Evolutionary conservation across 2,797 vertebrate species (phyloP).

Genomic region (Dicrostonyx torquatus): DNA sequence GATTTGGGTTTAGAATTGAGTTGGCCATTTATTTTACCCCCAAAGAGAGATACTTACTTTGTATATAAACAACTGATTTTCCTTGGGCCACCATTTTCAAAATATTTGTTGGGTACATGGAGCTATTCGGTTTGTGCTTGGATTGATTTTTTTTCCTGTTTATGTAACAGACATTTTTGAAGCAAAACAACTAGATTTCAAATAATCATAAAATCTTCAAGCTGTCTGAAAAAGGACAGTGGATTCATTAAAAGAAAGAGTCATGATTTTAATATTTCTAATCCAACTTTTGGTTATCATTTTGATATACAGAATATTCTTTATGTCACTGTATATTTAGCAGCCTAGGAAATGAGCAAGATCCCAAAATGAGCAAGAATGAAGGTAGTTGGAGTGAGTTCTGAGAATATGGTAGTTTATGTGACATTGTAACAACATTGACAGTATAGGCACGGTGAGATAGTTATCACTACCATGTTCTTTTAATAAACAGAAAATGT

Average conservation of each 20-base stretch:
- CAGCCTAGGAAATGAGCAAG: neutral
- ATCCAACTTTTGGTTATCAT: neutral
- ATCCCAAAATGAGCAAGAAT: neutral
- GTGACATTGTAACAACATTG: neutral
- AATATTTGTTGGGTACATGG: slow-evolving; percentile 18
- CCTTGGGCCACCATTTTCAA: slow-evolving; percentile 57
- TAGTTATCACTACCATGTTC: neutral
- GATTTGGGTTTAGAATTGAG: neutral
- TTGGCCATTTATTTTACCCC: slow-evolving; percentile 46
- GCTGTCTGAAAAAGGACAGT: slow-evolving; percentile 7
- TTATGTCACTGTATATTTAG: neutral
- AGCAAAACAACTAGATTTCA: slow-evolving; percentile 45
- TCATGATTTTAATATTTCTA: neutral
- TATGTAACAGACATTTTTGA: slow-evolving; percentile 27
- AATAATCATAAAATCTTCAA: slow-evolving; percentile 40
- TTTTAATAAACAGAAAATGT: slow-evolving; percentile 26
- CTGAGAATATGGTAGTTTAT: neutral
- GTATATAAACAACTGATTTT: slow-evolving; percentile 55
- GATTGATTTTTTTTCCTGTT: slow-evolving; percentile 6
- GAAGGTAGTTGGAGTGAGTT: neutral
- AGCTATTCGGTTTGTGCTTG: slow-evolving; percentile 23
- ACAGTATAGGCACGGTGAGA: neutral
- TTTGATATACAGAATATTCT: neutral
- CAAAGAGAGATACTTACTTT: slow-evolving; percentile 48
- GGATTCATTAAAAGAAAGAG: neutral